Conservation (phyloP, 2,888 invertebrate species). For the Sarcophaga carnaria region DNA sequence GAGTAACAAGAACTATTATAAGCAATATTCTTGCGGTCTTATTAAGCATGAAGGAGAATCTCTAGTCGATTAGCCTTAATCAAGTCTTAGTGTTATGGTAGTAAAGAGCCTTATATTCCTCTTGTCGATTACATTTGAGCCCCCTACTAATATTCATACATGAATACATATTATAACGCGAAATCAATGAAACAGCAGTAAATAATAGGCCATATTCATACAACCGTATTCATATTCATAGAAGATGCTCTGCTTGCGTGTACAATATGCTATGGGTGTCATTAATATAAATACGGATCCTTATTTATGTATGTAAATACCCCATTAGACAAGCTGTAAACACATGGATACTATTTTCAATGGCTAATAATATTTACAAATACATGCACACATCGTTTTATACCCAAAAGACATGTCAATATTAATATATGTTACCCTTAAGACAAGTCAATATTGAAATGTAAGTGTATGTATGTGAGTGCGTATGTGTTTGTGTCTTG, state of each 20-base stretch:
- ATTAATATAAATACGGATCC: neutral
- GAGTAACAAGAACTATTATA: conserved; percentile 16
- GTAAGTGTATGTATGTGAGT: neutral
- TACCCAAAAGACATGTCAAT: neutral
- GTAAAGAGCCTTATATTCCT: too few relatives aligned
- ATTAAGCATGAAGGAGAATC: too few relatives aligned
- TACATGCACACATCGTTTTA: conserved; percentile 8
- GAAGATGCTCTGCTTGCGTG: too few relatives aligned
- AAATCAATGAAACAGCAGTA: conserved; percentile 50
- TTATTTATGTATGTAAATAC: conserved; percentile 2
- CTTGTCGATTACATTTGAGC: too few relatives aligned
- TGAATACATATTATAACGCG: neutral
- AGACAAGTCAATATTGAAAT: neutral
- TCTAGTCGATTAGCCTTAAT: too few relatives aligned
- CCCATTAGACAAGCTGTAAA: neutral
- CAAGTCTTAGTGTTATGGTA: too few relatives aligned
- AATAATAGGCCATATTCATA: conserved; percentile 8
- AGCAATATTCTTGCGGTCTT: neutral
- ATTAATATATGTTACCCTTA: neutral
- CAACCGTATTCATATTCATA: too few relatives aligned
- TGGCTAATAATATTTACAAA: conserved; percentile 12
- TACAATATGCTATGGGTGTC: too few relatives aligned
- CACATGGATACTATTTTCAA: neutral
- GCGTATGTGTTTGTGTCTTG: neutral
- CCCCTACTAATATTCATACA: neutral